These are phyloP conservation scores for Pyrocephalus nanus DNA, from an alignment of 2,797 vertebrate genomes.

Conservation along the genomic window DNA sequence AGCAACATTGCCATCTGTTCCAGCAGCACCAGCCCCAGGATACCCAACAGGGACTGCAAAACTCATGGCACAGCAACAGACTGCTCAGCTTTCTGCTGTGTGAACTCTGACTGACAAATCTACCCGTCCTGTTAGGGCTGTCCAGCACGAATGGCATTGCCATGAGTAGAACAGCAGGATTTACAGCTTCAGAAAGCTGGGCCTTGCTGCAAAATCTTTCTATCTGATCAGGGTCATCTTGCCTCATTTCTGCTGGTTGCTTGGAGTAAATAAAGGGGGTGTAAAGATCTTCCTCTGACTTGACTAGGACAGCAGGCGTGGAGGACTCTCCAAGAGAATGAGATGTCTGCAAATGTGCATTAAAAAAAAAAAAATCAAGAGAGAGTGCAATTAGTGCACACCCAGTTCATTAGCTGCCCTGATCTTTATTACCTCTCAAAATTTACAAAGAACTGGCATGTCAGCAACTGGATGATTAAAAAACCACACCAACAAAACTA, in stretches of 20 bases:
- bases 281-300: conserved; percentile 46
- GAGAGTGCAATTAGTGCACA: not conserved
- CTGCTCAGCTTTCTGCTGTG: not conserved
- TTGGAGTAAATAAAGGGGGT: conserved; percentile 35
- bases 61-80: not conserved
- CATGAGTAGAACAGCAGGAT: not conserved
- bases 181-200: not conserved
- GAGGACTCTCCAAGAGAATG: not conserved
- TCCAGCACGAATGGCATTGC: not conserved
- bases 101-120: not conserved
- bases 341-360: conserved; percentile 17
- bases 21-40: not conserved
- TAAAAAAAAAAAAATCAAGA: not conserved
- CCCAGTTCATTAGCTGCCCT: not conserved
- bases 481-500: not conserved
- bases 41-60: not conserved
- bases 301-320: not conserved
- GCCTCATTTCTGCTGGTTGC: not conserved
- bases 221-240: not conserved
- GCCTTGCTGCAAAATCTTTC: not conserved
- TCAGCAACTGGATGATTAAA: conserved; percentile 19
- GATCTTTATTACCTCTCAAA: not conserved
- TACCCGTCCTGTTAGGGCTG: not conserved
- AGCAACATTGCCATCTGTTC: not conserved
- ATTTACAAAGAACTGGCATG: not conserved